These are phyloP conservation scores for Orthosia incerta DNA, from an alignment of 2,888 invertebrate genomes.

Conservation along the genomic window DNA sequence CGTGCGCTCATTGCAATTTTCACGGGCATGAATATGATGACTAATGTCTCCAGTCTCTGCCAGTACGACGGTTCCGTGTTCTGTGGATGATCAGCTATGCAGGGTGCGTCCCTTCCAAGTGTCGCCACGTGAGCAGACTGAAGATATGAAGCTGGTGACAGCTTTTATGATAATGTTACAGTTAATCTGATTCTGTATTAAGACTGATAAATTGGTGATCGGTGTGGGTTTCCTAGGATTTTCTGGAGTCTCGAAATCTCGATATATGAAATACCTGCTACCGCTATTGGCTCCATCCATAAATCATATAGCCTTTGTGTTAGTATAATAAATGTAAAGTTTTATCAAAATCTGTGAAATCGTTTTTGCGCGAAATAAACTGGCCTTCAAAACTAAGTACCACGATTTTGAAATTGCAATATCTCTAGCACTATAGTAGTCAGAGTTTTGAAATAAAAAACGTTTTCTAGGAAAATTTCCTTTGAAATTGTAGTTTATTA, in stretches of 20 bases:
- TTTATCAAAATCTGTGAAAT: no score
- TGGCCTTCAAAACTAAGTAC: no score
- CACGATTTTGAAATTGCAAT: no score
- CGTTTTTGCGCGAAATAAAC: no score
- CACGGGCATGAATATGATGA: not conserved
- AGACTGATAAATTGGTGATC: constrained; percentile 16
- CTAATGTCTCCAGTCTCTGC: not conserved
- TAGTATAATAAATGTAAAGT: no score
- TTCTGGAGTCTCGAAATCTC: not conserved
- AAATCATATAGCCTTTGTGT: no score
- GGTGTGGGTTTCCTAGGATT: not conserved
- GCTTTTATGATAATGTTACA: constrained; percentile 38
- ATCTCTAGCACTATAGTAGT: no score
- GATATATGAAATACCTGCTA: no score
- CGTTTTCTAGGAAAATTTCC: no score
- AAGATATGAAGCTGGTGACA: constrained; percentile 16
- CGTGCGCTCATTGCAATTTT: not conserved
- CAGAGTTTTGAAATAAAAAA: no score
- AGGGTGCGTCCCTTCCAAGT: constrained; percentile 31
- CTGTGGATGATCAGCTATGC: constrained; percentile 49
- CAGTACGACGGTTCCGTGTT: not conserved
- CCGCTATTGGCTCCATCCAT: no score
- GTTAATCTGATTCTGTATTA: constrained; percentile 33
- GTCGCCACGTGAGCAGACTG: constrained; percentile 56
- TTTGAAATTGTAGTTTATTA: no score